Evolutionary conservation across 2,113 vertebrate genomes (phyloP), one percentile per base, ranked within the genome.

Genomic region (Galemys pyrenaicus): DNA sequence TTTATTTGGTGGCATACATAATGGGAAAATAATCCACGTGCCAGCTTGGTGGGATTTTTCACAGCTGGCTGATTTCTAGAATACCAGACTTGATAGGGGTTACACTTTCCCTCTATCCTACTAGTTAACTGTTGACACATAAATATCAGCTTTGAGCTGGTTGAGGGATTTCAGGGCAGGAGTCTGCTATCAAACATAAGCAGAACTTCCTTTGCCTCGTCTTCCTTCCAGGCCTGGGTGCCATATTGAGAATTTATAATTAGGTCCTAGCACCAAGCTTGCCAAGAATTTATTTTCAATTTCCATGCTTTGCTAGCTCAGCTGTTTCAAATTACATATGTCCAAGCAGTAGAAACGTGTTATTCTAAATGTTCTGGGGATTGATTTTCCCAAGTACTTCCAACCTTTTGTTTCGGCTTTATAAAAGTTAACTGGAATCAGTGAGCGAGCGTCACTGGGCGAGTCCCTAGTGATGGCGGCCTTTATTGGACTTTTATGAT

Each of bases 241-340:
- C 62, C 91, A 92, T 74, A 58, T 51, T 92, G 65, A 95, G 89
- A 94, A 73, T 65, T 96, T 95, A 86, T 94, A 95, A 95, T 94
- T 92, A 95, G 56, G 46, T 22, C 39, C 49, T 84, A 32, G 51
- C 22, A 1, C n/a, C 22, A 79, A 91, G 39, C 26, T 83, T 92
- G 91, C 75, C 81, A 89, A 96, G n/a, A 79, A 95, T 84, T 94
- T 89, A 71, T 73, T 95, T 97, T 92, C 79, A 94, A 82, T 95
- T 94, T 93, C 56, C 3, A 0, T 93, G 35, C 84, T 92, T 94
- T 89, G 71, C 70, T 95, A 90, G 81, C 51, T 94, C 39, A 86
- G 78, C 49, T 94, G 2, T 94, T 97, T 93, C 56, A 87, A 94
- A 94, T 49, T 75, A 56, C 56, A 75, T 93, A 74, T 49, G 85